Evolutionary conservation across 2,888 invertebrate species (phyloP).

Genomic region (Agrochola litura): DNA sequence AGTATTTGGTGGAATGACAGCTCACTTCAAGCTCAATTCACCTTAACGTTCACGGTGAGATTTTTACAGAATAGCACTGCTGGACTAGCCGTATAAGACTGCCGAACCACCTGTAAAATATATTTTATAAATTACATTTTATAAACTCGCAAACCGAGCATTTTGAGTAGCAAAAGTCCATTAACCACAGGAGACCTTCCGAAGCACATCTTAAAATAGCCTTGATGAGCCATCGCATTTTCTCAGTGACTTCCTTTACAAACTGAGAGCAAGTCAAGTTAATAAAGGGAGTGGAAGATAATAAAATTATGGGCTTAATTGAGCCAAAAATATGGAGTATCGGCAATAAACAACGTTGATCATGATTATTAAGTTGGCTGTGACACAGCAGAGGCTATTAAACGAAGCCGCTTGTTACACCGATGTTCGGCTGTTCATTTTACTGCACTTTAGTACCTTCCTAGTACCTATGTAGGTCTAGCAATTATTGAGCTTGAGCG

Average conservation of each 20-base stretch:
- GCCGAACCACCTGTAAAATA: neutral
- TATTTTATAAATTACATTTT: neutral
- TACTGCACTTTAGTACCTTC: neutral
- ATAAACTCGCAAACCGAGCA: neutral
- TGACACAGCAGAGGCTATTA: conserved; percentile 77
- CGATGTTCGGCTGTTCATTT: conserved; percentile 50
- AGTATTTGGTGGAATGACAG: too few relatives aligned
- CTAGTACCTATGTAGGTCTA: too few relatives aligned
- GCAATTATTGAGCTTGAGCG: too few relatives aligned
- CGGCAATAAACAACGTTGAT: conserved; percentile 74
- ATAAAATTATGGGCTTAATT: conserved; percentile 65
- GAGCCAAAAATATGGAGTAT: conserved; percentile 68
- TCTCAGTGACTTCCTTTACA: conserved; percentile 10
- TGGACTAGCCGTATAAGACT: neutral
- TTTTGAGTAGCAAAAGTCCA: neutral
- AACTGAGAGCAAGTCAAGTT: conserved; percentile 35
- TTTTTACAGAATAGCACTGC: too few relatives aligned
- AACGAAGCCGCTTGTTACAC: conserved; percentile 70
- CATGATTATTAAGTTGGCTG: conserved; percentile 76
- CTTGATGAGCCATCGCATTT: conserved; percentile 30
- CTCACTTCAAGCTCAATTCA: too few relatives aligned
- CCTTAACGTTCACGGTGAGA: too few relatives aligned
- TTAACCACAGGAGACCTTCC: neutral
- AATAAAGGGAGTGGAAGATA: conserved; percentile 46
- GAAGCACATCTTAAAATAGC: conserved; percentile 19